Evolutionary conservation across 2,888 invertebrate species (phyloP).

Genomic region (Pseudococcus jackbeardsleyi): DNA sequence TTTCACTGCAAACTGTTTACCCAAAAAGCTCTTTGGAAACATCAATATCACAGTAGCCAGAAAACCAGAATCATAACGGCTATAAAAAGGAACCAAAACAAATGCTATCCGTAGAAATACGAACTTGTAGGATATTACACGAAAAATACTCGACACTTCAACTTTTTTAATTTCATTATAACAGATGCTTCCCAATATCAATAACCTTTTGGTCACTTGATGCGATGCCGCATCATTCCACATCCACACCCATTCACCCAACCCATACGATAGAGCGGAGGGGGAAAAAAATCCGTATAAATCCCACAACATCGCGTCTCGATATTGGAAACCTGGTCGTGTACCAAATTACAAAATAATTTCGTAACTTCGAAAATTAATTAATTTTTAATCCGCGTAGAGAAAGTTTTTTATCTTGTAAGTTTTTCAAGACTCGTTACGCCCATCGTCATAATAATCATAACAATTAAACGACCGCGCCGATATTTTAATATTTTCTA

Average conservation of each 20-base stretch:
- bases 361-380: constrained; percentile 44
- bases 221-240: neutral
- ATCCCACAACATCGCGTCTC: neutral
- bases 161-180: neutral
- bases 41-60: neutral
- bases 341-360: constrained; percentile 42
- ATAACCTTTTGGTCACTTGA: constrained; percentile 2
- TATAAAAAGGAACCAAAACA: neutral
- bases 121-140: neutral
- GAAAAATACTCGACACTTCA: neutral
- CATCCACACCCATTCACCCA: neutral
- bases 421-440: constrained; percentile 25
- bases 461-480: constrained; percentile 35
- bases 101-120: neutral
- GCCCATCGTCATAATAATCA: constrained; percentile 40
- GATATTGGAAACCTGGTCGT: constrained; percentile 24
- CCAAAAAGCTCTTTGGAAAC: no score
- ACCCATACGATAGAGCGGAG: neutral
- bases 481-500: constrained; percentile 21
- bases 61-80: neutral
- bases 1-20: no score
- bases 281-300: neutral
- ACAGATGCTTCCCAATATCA: neutral
- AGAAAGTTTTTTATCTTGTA: constrained; percentile 32
- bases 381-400: constrained; percentile 32